A percentile compares a stretch with the other conserved stretches of the same genome.
Conservation (phyloP, 2,888 invertebrate genomes). For the Deilephila elpenor region DNA sequence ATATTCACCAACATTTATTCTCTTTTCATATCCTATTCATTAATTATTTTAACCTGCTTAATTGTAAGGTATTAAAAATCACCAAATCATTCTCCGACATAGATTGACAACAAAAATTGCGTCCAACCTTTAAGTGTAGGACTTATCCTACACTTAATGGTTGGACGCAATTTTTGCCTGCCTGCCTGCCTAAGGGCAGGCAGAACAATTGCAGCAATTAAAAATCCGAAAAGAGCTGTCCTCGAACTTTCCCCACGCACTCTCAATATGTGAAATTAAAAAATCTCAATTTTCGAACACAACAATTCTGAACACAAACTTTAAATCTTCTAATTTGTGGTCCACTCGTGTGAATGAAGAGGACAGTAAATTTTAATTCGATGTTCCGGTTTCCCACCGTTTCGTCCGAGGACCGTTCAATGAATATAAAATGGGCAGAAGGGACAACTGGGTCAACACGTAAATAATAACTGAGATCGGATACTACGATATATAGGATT, state of each 20-base stretch:
- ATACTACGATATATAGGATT: slow-evolving; percentile 12
- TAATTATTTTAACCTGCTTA: too few species aligned
- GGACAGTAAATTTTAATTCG: slow-evolving; percentile 41
- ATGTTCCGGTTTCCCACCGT: slow-evolving; percentile 33
- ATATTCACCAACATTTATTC: too few species aligned
- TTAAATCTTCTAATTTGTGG: slow-evolving; percentile 53
- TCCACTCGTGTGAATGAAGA: slow-evolving; percentile 48
- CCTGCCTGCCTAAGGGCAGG: too few species aligned
- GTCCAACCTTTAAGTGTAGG: too few species aligned
- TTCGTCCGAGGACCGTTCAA: slow-evolving; percentile 44
- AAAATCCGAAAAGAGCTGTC: too few species aligned
- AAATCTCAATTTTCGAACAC: neutral
- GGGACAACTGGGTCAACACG: slow-evolving; percentile 35
- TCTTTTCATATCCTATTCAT: too few species aligned
- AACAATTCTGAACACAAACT: slow-evolving; percentile 36
- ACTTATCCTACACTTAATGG: too few species aligned
- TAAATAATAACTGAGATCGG: slow-evolving; percentile 37
- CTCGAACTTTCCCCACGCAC: neutral
- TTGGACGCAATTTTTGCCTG: too few species aligned
- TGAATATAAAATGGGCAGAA: slow-evolving; percentile 45
- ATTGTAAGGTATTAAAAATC: too few species aligned
- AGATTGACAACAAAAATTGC: too few species aligned
- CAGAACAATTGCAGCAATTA: too few species aligned
- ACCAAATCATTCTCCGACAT: too few species aligned
- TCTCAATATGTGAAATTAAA: neutral